Evolutionary conservation across 2,113 vertebrate genomes (phyloP).

Genomic region (Microtus ochrogaster): DNA sequence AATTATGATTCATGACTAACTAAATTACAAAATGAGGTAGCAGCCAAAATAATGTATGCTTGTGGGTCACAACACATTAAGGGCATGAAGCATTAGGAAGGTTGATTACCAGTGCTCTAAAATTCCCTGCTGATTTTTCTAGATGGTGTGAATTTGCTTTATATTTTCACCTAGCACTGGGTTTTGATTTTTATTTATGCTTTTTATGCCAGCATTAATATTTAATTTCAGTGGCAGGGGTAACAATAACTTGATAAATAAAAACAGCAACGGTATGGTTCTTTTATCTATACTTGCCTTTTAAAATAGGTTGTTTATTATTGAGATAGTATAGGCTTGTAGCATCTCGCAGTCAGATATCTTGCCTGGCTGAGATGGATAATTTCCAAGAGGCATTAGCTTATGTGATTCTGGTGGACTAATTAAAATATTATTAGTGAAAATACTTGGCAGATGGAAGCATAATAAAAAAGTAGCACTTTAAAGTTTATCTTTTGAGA

Average conservation of each 20-base stretch:
- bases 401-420: background rate
- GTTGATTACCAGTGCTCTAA: background rate
- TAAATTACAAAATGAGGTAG: background rate
- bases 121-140: background rate
- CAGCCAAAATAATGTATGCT: background rate
- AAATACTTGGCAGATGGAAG: background rate
- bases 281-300: background rate
- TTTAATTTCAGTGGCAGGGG: background rate
- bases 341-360: background rate
- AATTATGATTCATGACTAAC: background rate
- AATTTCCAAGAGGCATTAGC: background rate
- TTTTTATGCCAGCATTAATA: background rate
- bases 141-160: background rate
- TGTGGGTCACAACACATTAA: background rate
- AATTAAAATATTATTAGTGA: background rate
- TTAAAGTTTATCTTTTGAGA: background rate
- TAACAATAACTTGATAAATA: background rate
- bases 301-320: background rate
- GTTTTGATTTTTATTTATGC: background rate
- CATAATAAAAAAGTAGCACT: background rate
- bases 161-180: background rate
- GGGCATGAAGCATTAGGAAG: background rate
- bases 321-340: background rate
- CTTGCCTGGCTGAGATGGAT: background rate
- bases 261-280: background rate